Evolutionary conservation across 2,113 vertebrate species (phyloP), one percentile per base, ranked within the genome.

Genomic region (Melanocharis versteri): DNA sequence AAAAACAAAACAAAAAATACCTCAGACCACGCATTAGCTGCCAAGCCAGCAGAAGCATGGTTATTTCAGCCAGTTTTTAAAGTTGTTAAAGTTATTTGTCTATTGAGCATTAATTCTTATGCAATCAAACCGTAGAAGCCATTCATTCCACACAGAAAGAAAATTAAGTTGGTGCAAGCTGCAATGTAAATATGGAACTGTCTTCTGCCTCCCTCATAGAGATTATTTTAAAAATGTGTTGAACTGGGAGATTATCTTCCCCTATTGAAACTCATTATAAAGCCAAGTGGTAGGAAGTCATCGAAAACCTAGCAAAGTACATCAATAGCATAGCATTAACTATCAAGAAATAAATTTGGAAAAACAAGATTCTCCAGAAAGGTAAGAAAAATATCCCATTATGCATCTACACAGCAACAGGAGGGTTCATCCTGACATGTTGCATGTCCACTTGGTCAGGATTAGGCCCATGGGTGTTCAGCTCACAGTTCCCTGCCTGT

Each of bases 1-100:
- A 70, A 86, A 96, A 94, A 47, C 64, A 81, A 88, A 95, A 73
- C 70, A 85, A 94, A 86, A 94, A 77, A 44, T 86, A 76, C 76
- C 47, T 90, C 79, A 90, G 83, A 73, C 48, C 19, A 5, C 35
- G 42, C 6, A 8, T 28, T 83, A 72, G 54, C 82, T 96, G 87
- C 93, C 72, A 93, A 69, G 85, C 85, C 64, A 75, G 60, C 68
- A 81, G 64, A 93, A 89, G 39, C 31, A 47, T 24, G 40, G 64
- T 75, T 92, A 66, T 86, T 88, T 64, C 72, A 71, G 53, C 60
- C 76, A 37, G 18, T 5, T 81, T 89, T 77, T 80, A 40, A 50
- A 80, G 71, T 71, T 88, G 73, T 78, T 93, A 44, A 86, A 76
- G 57, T 91, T 95, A 86, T 81, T 92, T 93, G 79, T 86, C 60